These are phyloP conservation scores for Sminthopsis crassicaudata DNA, from an alignment of 2,113 vertebrate species.

Conservation along the genomic window DNA sequence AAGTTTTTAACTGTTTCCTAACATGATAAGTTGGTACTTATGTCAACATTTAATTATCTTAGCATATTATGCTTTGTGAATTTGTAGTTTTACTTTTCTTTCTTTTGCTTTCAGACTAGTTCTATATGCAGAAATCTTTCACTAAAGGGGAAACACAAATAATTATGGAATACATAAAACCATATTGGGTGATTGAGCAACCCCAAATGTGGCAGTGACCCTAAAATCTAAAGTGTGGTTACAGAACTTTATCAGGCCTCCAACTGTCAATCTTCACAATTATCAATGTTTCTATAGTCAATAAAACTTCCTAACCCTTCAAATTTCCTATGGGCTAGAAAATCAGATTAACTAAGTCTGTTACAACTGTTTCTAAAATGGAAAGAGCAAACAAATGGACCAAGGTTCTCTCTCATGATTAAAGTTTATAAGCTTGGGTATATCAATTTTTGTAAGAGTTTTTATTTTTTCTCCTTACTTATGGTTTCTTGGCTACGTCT, in stretches of 20 bases:
- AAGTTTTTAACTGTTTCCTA: background rate
- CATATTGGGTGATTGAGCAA: background rate
- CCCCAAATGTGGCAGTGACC: background rate
- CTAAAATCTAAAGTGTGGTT: background rate
- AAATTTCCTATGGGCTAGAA: background rate
- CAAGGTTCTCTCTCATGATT: background rate
- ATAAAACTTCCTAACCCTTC: background rate
- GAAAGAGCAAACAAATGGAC: background rate
- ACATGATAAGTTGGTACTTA: background rate
- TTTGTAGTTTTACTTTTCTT: background rate
- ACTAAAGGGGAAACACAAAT: background rate
- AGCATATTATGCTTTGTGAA: background rate
- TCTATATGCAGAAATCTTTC: background rate
- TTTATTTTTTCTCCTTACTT: background rate
- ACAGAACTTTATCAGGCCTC: background rate
- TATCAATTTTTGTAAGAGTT: accelerated
- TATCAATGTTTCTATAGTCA: background rate
- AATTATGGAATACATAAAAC: background rate
- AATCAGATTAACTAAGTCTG: background rate
- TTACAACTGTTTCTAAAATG: background rate
- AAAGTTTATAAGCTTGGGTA: background rate
- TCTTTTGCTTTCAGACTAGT: background rate
- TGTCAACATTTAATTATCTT: background rate
- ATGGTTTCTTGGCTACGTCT: background rate
- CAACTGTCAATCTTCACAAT: background rate